phyloP scores from a whole-genome alignment of 1,140 invertebrate genomes.

The Sycophila sp. region DNA sequence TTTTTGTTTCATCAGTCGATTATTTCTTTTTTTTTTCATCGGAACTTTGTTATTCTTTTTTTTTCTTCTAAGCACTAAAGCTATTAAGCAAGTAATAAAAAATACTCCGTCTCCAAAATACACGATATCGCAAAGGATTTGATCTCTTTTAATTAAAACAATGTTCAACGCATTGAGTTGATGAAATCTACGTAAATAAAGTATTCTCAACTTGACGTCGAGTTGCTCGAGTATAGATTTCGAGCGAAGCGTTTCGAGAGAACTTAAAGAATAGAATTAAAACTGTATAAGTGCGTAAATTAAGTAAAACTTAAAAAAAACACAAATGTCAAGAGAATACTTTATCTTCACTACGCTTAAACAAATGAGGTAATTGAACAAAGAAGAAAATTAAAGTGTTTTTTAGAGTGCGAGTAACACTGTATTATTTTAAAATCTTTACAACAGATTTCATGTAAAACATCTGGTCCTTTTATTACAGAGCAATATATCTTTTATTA shows the following conservation, averaged over 20 bases:
- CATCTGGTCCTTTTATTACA: not conserved
- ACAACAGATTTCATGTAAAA: constrained; percentile 23
- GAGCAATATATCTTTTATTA: too few relatives aligned
- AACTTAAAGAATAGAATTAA: not conserved
- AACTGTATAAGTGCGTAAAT: not conserved
- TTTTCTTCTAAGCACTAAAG: not conserved
- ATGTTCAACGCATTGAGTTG: not conserved
- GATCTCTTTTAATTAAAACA: not conserved
- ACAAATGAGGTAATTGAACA: constrained; percentile 20
- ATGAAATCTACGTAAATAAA: not conserved
- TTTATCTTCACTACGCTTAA: not conserved
- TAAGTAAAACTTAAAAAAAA: not conserved
- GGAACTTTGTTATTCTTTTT: too few relatives aligned
- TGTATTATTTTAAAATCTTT: constrained; percentile 31
- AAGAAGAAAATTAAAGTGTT: constrained; percentile 1
- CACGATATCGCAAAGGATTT: not conserved
- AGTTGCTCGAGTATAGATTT: too few relatives aligned
- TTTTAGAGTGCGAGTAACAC: constrained; percentile 24
- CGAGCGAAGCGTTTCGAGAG: too few relatives aligned
- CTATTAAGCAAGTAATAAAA: not conserved
- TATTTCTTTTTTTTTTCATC: too few relatives aligned
- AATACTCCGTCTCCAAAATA: not conserved
- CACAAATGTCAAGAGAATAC: not conserved
- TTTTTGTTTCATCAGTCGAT: not conserved
- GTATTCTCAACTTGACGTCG: not conserved